phyloP scores from a whole-genome alignment of 1,140 invertebrate genomes.

The Eubasilissa regina region DNA sequence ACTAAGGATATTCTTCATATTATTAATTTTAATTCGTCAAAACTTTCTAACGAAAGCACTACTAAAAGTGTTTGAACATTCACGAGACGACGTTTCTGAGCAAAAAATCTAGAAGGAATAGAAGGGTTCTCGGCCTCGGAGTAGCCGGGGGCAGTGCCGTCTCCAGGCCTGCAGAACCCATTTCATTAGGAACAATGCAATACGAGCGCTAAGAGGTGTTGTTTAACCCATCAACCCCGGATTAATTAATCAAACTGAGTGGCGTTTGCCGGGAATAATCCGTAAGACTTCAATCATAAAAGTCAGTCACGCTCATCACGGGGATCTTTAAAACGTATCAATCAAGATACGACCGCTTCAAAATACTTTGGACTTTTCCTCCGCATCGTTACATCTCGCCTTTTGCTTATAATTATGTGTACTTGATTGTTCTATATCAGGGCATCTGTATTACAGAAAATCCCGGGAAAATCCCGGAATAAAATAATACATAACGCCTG shows the following conservation, averaged over 20 bases:
- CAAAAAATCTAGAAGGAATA: no score
- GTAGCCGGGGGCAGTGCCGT: slow-evolving; percentile 6
- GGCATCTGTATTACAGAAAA: background rate
- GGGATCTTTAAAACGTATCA: background rate
- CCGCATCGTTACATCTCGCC: background rate
- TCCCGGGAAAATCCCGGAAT: no score
- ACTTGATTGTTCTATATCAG: background rate
- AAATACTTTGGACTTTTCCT: background rate
- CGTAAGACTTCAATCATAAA: slow-evolving; percentile 6
- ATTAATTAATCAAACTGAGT: slow-evolving; percentile 72
- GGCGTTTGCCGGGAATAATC: slow-evolving; percentile 66
- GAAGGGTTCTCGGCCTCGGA: no score
- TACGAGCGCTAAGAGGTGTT: slow-evolving; percentile 60
- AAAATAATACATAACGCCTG: no score
- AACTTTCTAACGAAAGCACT: no score
- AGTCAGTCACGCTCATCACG: slow-evolving; percentile 3
- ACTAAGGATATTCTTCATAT: no score
- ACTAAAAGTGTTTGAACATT: no score
- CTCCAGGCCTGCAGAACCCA: slow-evolving; percentile 34
- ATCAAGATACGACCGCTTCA: background rate
- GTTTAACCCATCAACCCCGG: slow-evolving; percentile 58
- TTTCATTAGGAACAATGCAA: slow-evolving; percentile 60
- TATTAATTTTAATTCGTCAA: no score
- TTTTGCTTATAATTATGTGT: background rate
- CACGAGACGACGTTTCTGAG: no score